These are phyloP conservation scores for Scophthalmus maximus DNA, from an alignment of 2,113 vertebrate species.

Conservation along the genomic window DNA sequence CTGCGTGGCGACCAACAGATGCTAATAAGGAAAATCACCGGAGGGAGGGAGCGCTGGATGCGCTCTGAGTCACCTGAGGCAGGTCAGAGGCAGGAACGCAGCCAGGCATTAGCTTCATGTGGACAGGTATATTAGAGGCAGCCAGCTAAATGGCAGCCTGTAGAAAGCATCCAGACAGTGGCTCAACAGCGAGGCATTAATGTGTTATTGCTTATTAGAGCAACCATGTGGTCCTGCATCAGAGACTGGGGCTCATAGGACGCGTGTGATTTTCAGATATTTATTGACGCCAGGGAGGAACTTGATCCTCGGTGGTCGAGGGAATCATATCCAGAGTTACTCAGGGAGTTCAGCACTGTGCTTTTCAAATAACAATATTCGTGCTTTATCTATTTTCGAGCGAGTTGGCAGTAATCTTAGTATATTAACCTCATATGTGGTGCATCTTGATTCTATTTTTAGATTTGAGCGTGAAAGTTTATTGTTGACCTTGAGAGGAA, in stretches of 20 bases:
- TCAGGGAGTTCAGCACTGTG: too few species aligned
- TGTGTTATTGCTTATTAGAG: constrained; percentile 65
- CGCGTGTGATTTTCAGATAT: constrained; percentile 11
- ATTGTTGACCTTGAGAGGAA: too few species aligned
- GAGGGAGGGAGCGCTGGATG: constrained; percentile 4
- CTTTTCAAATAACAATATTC: not conserved
- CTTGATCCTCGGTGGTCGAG: not conserved
- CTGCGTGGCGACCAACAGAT: constrained; percentile 50
- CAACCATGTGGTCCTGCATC: constrained; percentile 57
- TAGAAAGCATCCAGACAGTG: constrained; percentile 71
- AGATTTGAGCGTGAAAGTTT: too few species aligned
- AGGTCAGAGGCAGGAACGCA: too few species aligned
- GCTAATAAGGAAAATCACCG: constrained; percentile 62
- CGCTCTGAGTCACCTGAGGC: constrained; percentile 56
- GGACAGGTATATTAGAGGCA: constrained; percentile 60
- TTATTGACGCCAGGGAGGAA: too few species aligned
- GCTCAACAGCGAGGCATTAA: constrained; percentile 55
- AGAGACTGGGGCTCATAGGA: constrained; percentile 1
- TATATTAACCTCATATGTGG: too few species aligned
- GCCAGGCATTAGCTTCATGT: constrained; percentile 54
- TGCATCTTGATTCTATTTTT: too few species aligned
- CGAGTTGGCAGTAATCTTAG: too few species aligned
- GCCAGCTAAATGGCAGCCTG: constrained; percentile 61
- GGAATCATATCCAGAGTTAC: not conserved
- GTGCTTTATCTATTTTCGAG: too few species aligned